Percentiles rank a stretch among this genome's conserved stretches.
Evolutionary conservation across 2,113 vertebrate species (phyloP).

Genomic region (Ranitomeya variabilis): DNA sequence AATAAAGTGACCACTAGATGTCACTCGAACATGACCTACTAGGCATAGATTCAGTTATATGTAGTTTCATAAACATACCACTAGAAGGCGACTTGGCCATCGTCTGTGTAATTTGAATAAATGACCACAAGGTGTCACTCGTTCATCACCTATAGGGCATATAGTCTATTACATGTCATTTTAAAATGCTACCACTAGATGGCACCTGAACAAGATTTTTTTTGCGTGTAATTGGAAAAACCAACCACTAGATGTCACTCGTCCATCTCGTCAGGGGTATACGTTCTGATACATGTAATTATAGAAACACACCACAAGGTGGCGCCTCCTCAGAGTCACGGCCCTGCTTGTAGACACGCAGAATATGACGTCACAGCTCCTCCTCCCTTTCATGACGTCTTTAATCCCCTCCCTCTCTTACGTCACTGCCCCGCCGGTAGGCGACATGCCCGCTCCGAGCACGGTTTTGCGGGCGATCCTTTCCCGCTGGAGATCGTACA

Average conservation of each 20-base stretch:
- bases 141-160: neutral
- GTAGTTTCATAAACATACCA: too few relatives aligned
- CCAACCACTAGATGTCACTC: neutral
- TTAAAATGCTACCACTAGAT: neutral
- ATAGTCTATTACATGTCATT: too few relatives aligned
- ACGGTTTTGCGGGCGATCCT: constrained; percentile 68
- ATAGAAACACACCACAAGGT: neutral
- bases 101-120: neutral
- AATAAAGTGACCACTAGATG: too few relatives aligned
- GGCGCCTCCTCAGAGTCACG: neutral
- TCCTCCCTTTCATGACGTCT: too few relatives aligned
- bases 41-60: too few relatives aligned
- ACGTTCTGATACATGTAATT: neutral
- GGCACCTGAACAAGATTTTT: neutral
- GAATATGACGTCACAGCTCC: too few relatives aligned
- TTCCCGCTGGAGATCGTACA: constrained; percentile 80
- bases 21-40: too few relatives aligned
- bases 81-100: too few relatives aligned
- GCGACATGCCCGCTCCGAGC: neutral
- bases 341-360: too few relatives aligned
- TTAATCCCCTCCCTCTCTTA: too few relatives aligned
- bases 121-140: neutral
- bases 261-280: too few relatives aligned
- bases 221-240: neutral
- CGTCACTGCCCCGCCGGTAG: too few relatives aligned